Evolutionary conservation across 1,140 invertebrate genomes (phyloP).

Genomic region (Bombus ignitus): DNA sequence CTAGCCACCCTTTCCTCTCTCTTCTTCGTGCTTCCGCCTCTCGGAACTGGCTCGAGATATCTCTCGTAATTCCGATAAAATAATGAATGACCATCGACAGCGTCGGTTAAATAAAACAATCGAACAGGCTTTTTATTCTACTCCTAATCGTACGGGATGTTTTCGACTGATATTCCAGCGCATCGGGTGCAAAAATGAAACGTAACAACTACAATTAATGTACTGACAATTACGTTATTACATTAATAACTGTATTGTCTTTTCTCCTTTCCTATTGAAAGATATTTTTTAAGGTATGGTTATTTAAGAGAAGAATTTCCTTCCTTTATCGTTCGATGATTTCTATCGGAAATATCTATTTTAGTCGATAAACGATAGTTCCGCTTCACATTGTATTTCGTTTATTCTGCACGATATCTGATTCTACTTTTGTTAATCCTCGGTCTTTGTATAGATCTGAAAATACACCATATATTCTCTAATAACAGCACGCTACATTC

Average conservation of each 20-base stretch:
- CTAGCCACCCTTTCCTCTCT: background rate
- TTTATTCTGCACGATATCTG: too few relatives aligned
- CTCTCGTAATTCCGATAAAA: slow-evolving; percentile 59
- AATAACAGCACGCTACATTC: too few relatives aligned
- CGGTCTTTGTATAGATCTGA: too few relatives aligned
- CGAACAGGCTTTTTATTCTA: slow-evolving; percentile 36
- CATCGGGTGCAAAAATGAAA: background rate
- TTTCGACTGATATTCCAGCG: slow-evolving; percentile 32
- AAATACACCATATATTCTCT: too few relatives aligned
- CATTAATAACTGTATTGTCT: too few relatives aligned
- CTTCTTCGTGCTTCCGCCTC: background rate
- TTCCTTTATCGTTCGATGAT: background rate
- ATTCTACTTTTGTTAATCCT: too few relatives aligned
- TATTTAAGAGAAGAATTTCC: background rate
- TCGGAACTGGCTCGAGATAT: slow-evolving; percentile 45
- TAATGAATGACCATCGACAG: slow-evolving; percentile 66
- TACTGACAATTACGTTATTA: too few relatives aligned
- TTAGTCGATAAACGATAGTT: background rate
- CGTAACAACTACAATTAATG: background rate
- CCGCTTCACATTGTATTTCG: too few relatives aligned
- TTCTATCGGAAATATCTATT: background rate
- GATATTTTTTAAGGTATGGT: background rate
- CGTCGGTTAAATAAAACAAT: slow-evolving; percentile 60
- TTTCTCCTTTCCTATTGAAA: background rate
- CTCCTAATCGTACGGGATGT: background rate